phyloP scores from a whole-genome alignment of 1,140 invertebrate species.

The Tribolium castaneum region DNA sequence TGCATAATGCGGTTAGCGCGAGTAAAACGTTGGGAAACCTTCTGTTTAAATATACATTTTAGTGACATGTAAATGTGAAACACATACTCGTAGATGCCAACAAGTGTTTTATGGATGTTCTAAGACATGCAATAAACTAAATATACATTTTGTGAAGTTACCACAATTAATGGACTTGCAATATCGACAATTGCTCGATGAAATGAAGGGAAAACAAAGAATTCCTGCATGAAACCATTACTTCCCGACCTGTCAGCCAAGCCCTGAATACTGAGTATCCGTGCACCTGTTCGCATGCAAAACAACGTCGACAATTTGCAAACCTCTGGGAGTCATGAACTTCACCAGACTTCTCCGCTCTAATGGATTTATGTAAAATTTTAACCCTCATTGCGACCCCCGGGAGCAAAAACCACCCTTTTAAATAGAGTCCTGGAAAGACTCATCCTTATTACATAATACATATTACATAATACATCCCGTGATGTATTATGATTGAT shows the following conservation, averaged over 20 bases:
- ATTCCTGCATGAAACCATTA: background rate
- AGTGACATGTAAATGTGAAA: background rate
- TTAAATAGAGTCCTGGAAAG: constrained; percentile 5
- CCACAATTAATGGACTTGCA: background rate
- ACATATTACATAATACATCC: too few relatives aligned
- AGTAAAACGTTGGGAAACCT: too few relatives aligned
- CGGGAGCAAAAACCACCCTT: background rate
- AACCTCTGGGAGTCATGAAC: background rate
- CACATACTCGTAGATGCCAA: background rate
- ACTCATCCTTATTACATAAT: too few relatives aligned
- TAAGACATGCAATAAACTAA: background rate
- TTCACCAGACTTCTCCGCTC: background rate
- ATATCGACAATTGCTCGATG: background rate
- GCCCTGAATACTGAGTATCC: background rate
- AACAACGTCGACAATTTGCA: constrained; percentile 20
- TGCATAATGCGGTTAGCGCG: too few relatives aligned
- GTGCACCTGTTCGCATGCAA: constrained; percentile 23
- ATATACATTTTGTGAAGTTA: background rate
- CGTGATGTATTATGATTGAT: constrained; percentile 49
- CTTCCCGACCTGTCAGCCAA: background rate
- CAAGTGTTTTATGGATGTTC: background rate
- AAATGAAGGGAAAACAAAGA: background rate
- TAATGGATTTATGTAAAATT: constrained; percentile 32
- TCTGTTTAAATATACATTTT: background rate
- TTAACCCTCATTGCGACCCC: constrained; percentile 44